Conservation (phyloP, 2,888 invertebrate genomes). For the Leptopilina syphax region DNA sequence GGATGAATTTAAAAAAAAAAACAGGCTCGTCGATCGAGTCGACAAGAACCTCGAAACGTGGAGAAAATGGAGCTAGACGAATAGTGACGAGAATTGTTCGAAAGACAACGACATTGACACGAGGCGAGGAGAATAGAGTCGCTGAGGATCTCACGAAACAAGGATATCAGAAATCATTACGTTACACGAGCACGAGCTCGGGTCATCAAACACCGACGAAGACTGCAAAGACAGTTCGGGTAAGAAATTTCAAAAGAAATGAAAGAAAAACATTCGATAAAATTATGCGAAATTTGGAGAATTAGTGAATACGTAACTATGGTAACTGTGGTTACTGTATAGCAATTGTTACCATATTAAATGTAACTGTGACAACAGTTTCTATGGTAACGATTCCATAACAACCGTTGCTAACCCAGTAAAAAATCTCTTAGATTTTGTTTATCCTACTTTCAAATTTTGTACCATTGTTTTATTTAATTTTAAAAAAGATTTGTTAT, state of each 20-base stretch:
- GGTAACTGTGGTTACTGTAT: too few relatives aligned
- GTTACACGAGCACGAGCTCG: conserved; percentile 58
- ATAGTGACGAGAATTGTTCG: conserved; percentile 92
- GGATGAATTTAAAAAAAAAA: background rate
- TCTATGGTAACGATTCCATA: too few relatives aligned
- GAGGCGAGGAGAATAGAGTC: conserved; percentile 90
- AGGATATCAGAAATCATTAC: conserved; percentile 79
- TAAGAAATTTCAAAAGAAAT: conserved; percentile 74
- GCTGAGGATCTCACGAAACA: conserved; percentile 84
- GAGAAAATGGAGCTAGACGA: conserved; percentile 87
- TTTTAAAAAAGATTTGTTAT: too few relatives aligned
- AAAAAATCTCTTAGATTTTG: too few relatives aligned
- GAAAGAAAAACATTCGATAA: background rate
- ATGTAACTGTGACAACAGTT: too few relatives aligned
- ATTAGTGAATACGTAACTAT: too few relatives aligned
- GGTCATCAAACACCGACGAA: conserved; percentile 76
- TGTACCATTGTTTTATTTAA: too few relatives aligned
- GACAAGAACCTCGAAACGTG: conserved; percentile 88
- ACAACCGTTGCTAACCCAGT: too few relatives aligned
- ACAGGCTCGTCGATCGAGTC: conserved; percentile 86
- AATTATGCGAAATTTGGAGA: too few relatives aligned
- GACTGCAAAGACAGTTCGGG: conserved; percentile 86
- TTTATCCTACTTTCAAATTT: too few relatives aligned
- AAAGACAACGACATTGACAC: conserved; percentile 91
- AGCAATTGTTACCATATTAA: too few relatives aligned